Evolutionary conservation across 2,888 invertebrate genomes (phyloP).

Genomic region (Eristalis arbustorum): DNA sequence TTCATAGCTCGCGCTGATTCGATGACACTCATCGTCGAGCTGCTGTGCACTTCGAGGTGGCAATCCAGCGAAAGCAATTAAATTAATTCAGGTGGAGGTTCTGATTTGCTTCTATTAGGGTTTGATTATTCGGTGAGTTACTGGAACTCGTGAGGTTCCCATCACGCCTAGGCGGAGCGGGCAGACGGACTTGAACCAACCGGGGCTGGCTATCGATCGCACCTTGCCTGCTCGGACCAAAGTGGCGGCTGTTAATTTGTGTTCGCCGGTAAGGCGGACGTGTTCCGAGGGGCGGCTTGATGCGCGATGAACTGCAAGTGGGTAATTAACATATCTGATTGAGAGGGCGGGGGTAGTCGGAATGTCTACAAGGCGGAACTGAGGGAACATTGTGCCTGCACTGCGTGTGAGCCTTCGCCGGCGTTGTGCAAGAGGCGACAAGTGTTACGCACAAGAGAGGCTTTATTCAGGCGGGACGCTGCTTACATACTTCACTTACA

Average conservation of each 20-base stretch:
- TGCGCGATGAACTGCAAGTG: background rate
- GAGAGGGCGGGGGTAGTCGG: background rate
- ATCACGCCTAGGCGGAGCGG: background rate
- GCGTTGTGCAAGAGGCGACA: constrained; percentile 3
- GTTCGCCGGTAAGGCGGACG: background rate
- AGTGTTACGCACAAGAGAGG: background rate
- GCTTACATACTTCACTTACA: background rate
- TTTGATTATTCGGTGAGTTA: constrained; percentile 7
- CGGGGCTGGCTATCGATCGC: background rate
- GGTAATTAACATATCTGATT: constrained; percentile 18
- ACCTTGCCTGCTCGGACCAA: background rate
- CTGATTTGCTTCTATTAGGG: background rate
- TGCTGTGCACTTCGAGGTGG: constrained; percentile 20
- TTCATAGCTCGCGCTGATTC: constrained; percentile 49
- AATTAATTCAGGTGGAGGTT: background rate
- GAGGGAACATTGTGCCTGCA: constrained; percentile 5
- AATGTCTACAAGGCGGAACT: background rate
- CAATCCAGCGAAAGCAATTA: background rate
- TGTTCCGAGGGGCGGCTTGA: background rate
- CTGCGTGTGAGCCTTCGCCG: background rate
- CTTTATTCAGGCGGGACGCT: background rate
- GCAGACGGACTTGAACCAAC: background rate
- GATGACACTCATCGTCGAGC: constrained; percentile 34
- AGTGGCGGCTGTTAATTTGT: background rate
- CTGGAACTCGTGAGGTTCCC: constrained; percentile 21